phyloP scores from a whole-genome alignment of 1,140 invertebrate species.

The Ruditapes philippinarum region DNA sequence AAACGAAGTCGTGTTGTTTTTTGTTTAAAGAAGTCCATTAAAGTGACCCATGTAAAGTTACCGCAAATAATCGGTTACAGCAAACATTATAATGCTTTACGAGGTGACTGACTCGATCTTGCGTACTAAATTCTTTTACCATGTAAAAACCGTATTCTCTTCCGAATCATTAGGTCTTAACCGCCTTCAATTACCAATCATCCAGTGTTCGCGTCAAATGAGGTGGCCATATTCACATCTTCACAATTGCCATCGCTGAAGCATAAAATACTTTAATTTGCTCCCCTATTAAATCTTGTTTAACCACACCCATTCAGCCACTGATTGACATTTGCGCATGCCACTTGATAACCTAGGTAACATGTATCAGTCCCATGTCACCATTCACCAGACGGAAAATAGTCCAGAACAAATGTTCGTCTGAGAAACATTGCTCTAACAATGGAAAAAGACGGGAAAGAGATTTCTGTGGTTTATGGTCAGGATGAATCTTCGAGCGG shows the following conservation, averaged over 20 bases:
- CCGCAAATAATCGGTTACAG: background rate
- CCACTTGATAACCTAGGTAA: slow-evolving; percentile 37
- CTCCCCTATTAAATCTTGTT: slow-evolving; percentile 14
- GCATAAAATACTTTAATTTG: slow-evolving; percentile 39
- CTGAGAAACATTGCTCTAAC: slow-evolving; percentile 21
- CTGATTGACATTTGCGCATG: slow-evolving; percentile 37
- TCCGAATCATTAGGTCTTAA: slow-evolving; percentile 3
- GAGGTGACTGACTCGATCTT: background rate
- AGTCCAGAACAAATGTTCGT: background rate
- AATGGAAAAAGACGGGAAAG: slow-evolving; percentile 35
- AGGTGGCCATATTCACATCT: slow-evolving; percentile 9
- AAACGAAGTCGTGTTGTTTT: too few species aligned
- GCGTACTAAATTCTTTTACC: background rate
- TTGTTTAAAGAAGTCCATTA: background rate
- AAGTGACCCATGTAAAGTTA: background rate
- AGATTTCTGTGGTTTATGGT: slow-evolving; percentile 16
- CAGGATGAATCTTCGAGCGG: background rate
- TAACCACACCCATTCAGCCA: slow-evolving; percentile 31
- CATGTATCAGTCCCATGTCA: background rate
- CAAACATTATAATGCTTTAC: background rate
- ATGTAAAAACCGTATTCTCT: background rate
- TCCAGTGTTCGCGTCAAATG: slow-evolving; percentile 16
- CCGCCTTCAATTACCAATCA: slow-evolving; percentile 4
- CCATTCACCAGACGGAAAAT: background rate
- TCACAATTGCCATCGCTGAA: background rate